Evolutionary conservation across 2,888 invertebrate genomes (phyloP).

Genomic region (Conchocele bisecta): DNA sequence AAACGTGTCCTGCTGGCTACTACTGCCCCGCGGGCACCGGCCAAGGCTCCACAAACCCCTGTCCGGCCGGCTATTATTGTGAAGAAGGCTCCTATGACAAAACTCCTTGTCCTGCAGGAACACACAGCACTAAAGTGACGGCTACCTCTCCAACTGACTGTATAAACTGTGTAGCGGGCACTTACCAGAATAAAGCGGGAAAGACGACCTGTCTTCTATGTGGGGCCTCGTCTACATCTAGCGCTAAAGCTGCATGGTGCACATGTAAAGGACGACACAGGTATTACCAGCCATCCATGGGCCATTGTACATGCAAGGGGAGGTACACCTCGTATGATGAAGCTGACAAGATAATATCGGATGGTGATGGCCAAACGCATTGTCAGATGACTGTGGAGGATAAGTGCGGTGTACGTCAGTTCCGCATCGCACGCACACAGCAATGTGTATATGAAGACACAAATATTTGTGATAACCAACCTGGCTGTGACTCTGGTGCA

Average conservation of each 20-base stretch:
- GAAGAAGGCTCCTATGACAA: conserved; percentile 67
- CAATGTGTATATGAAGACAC: conserved; percentile 64
- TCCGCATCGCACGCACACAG: conserved; percentile 62
- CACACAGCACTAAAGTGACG: conserved; percentile 63
- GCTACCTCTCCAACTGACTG: conserved; percentile 70
- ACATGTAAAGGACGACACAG: conserved; percentile 75
- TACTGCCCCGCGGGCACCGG: conserved; percentile 79
- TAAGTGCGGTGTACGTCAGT: conserved; percentile 67
- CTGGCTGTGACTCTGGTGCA: too few species aligned
- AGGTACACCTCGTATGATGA: conserved; percentile 79
- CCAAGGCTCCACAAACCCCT: conserved; percentile 69
- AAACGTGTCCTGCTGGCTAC: conserved; percentile 79
- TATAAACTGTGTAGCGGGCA: conserved; percentile 65
- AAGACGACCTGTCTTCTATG: conserved; percentile 74
- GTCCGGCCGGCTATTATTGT: conserved; percentile 74
- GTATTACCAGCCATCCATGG: conserved; percentile 73
- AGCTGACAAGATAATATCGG: conserved; percentile 53
- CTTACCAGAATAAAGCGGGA: conserved; percentile 70
- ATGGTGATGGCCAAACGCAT: conserved; percentile 66
- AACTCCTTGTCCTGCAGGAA: conserved; percentile 74
- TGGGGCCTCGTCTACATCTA: conserved; percentile 72
- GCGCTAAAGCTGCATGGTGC: conserved; percentile 67
- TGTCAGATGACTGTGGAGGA: conserved; percentile 76
- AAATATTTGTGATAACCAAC: conserved; percentile 75
- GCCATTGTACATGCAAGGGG: conserved; percentile 73